A percentile compares a stretch with the other conserved stretches of the same genome.
These are phyloP conservation scores for Halichoeres trimaculatus DNA, from an alignment of 2,113 vertebrate genomes.

Conservation along the genomic window DNA sequence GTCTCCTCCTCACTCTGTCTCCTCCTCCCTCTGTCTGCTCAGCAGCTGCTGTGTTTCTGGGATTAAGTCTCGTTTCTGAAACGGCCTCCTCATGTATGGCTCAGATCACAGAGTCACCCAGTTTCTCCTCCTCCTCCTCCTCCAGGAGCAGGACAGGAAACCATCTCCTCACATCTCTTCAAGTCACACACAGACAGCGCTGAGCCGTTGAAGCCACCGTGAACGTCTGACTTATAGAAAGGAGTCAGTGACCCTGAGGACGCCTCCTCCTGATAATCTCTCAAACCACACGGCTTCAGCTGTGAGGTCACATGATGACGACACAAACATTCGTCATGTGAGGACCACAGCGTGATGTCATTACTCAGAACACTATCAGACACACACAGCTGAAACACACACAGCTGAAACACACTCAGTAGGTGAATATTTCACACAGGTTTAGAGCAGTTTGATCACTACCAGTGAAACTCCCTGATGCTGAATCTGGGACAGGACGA, in stretches of 20 bases:
- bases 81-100: slow-evolving; percentile 19
- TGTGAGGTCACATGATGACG: too few relatives aligned
- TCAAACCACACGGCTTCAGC: too few relatives aligned
- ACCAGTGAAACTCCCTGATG: slow-evolving; percentile 27
- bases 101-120: slow-evolving; percentile 31
- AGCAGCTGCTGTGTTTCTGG: slow-evolving; percentile 39
- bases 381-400: background rate
- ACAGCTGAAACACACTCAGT: background rate
- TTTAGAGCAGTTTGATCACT: slow-evolving; percentile 36
- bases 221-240: slow-evolving; percentile 14
- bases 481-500: slow-evolving; percentile 62
- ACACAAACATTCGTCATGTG: too few relatives aligned
- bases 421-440: slow-evolving; percentile 39
- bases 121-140: slow-evolving; percentile 24
- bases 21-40: too few relatives aligned
- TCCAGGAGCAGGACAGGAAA: slow-evolving; percentile 3
- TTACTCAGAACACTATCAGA: background rate
- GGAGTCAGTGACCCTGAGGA: too few relatives aligned
- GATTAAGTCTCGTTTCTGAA: slow-evolving; percentile 44
- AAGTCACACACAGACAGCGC: slow-evolving; percentile 3
- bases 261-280: too few relatives aligned
- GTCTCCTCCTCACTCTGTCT: too few relatives aligned
- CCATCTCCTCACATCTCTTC: slow-evolving; percentile 24
- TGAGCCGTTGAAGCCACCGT: slow-evolving; percentile 14
- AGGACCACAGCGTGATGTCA: too few relatives aligned